A percentile compares a stretch with the other conserved stretches of the same genome.
phyloP scores from a whole-genome alignment of 2,888 invertebrate genomes.

The Acleris literana region DNA sequence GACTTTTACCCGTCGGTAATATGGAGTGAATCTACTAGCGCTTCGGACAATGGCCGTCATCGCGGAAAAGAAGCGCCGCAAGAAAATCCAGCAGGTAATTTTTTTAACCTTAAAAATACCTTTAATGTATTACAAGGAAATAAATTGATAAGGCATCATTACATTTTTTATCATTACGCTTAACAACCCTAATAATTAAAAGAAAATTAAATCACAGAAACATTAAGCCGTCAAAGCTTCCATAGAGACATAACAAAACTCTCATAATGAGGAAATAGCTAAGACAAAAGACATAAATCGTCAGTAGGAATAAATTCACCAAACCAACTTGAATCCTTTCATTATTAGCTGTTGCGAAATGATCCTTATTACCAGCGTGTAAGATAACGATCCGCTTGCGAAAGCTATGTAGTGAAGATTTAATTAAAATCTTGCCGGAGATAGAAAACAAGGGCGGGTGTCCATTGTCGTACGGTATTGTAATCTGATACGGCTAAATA shows the following conservation, averaged over 20 bases:
- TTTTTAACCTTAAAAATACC: no score
- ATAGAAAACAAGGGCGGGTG: slow-evolving; percentile 25
- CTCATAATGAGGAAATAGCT: slow-evolving; percentile 30
- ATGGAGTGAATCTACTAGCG: no score
- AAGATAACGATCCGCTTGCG: slow-evolving; percentile 10
- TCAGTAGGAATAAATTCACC: slow-evolving; percentile 33
- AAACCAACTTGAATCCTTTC: slow-evolving; percentile 27
- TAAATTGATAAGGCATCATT: no score
- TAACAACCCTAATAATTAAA: slow-evolving; percentile 10
- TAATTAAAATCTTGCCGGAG: slow-evolving; percentile 35
- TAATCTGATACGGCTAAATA: slow-evolving; percentile 24
- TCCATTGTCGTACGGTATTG: slow-evolving; percentile 28
- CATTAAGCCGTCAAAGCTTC: slow-evolving; percentile 6
- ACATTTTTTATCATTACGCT: neutral
- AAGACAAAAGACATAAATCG: slow-evolving; percentile 34
- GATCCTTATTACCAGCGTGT: neutral
- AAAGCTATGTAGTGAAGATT: slow-evolving; percentile 17
- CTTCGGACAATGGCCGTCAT: no score
- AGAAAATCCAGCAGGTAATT: no score
- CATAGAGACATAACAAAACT: slow-evolving; percentile 21
- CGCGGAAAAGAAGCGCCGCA: no score
- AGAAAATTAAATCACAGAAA: slow-evolving; percentile 14
- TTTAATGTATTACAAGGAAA: no score
- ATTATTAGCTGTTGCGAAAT: slow-evolving; percentile 9
- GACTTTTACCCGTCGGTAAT: no score